Base-by-base conservation (phyloP, 2,888 invertebrate species). In the Microplitis deprimator region DNA sequence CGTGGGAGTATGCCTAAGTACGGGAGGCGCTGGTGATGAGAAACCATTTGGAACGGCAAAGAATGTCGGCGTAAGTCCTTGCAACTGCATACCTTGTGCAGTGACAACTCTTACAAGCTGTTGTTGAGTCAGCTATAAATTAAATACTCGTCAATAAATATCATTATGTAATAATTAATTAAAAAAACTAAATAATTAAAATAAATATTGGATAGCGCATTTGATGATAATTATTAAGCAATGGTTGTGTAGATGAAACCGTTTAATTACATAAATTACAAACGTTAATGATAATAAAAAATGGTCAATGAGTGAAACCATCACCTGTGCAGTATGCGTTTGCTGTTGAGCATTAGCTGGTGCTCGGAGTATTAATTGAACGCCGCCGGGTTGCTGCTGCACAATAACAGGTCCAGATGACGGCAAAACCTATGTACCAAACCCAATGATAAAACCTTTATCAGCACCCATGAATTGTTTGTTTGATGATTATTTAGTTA, bases 301-400 rank as follows among this genome's bases (percentile, higher is more conserved):
- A 80, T 83, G 83, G 64, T 77, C 83, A 84, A 83, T 84, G 83
- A 82, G 85, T 88, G 87, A 87, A 85, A 89, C 89, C 89, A 84
- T 89, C 89, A 89, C 89, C 89, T 90, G 89, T 88, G 89, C 88
- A 82, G 89, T 89, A 86, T 90, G 89, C 79, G 89, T 89, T 89
- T 89, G 89, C 85, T 89, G 89, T 83, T 89, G 89, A 79, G 89
- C 85, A 82, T 87, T 88, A 76, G 93, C 91, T 76, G 93, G 93
- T 77, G 94, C 93, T 83, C 94, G 91, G 82, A 95, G 90, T 82
- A 94, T 94, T 81, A 95, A 92, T 87, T 95, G 95, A 75, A 95
- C 93, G 68, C 94, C 93, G 83, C 94, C 93, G 71, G 93, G 92
- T 86, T 93, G 92, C 84, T 93, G 93, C 83, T 93, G 93, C 79